Evolutionary conservation across 2,888 invertebrate species (phyloP), one percentile per base, ranked within the genome.

Genomic region (Nomada fucata): DNA sequence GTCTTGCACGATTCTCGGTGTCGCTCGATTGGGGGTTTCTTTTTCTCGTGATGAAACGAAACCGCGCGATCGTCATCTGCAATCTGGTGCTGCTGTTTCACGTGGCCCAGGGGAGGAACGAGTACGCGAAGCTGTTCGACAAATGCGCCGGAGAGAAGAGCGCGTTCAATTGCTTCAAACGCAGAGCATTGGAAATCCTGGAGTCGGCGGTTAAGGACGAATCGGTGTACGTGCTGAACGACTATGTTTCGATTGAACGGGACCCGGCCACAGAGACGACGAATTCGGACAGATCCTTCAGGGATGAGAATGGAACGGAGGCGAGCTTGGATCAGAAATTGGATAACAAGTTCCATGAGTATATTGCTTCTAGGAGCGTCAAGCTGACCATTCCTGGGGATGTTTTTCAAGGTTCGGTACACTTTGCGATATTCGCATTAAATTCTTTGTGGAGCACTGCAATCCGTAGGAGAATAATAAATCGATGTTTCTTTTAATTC

Each of bases 381-480:
- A 90, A 92, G 65, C 81, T 94, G 23, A 93, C 93, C 10, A 92
- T 94, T 72, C 94, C 94, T 2, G 92, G 93, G 13, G 92, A 93
- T 75, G 89, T 91, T 47, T 92, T 94, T 50, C 91, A 94, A 91
- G 94, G 94, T 94, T 89, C 10, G 23, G 15, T 23, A 3, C 10
- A 7, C 20, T 53, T 11, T 18, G 20, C 20, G 7, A 53, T 53
- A n/a, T 20, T 53, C 20, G 9, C 9, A 10, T 53, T n/a, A 36
- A 7, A 7, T 36, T 7, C 36, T 36, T 36, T 7, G 5, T 36
- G 36, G 5, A 36, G 5, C 11, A 18, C 9, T 53, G 20, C 1
- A 53, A 53, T 57, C 11, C 0, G 11, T 53, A 15, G 20, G 15
- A 9, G 11, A 11, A n/a, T 69, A 53, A 36, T 11, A 2, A 52